Evolutionary conservation across 2,888 invertebrate genomes (phyloP), one percentile per base, ranked within the genome.

Genomic region (Dynastes hyllus): DNA sequence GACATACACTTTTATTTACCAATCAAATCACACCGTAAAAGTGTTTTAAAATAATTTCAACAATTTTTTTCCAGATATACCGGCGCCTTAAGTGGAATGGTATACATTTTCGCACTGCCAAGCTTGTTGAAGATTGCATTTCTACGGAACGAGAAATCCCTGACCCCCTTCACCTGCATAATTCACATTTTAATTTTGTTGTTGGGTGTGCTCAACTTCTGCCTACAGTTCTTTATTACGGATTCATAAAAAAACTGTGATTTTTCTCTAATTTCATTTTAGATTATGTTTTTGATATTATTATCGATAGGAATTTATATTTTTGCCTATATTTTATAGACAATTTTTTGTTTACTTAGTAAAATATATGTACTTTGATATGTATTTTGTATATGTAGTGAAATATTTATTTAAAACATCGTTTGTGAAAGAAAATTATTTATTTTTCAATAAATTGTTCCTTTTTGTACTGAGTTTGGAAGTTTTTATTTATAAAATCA

Each of bases 71-170:
- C 88, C 32, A 95, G 97, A 84, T 97, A 96, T 88, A 96, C 96
- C 0, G 97, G 97, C 65, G 96, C 97, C 0, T 90, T 97, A 27
- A 96, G 96, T 85, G 97, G 97, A 0, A 90, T 97, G 75, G 93
- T 96, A 0, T 97, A 97, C 87, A 92, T 97, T 9, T 97, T 97
- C 89, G 93, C 96, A 0, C 90, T 97, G 29, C 97, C 97, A 0
- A 93, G 95, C 80, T 86, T 95, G n/a, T 91, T 97, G 11, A 94
- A 96, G 85, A 89, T 96, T 80, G 92, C 92, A 2, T 93, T 94
- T 1, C 89, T 94, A 45, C 91, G 92, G 78, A 90, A 92, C n/a
- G 90, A 93, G 70, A 91, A 92, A 2, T 86, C 90, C 73, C 89
- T 96, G 8, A 93, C 93, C 0, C 84, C 88, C 53, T 84, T 88